These are phyloP conservation scores for Pissodes strobi DNA, from an alignment of 1,140 invertebrate genomes.

Conservation along the genomic window DNA sequence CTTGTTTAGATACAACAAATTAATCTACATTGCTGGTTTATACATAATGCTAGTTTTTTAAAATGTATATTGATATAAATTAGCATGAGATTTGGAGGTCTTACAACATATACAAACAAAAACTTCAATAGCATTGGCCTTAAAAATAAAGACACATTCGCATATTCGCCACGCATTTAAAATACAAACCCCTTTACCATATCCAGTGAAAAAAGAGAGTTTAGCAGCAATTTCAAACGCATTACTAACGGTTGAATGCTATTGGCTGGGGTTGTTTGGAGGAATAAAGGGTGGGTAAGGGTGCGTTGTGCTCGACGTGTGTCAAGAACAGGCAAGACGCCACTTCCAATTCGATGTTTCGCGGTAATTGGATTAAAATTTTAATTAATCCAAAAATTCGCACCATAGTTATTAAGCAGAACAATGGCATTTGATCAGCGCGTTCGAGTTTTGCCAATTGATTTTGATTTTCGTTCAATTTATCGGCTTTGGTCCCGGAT, in stretches of 20 bases:
- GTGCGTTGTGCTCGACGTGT: constrained; percentile 51
- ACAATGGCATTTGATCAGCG: constrained; percentile 29
- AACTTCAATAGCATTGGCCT: too few relatives aligned
- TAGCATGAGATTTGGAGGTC: too few relatives aligned
- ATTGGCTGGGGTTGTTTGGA: constrained; percentile 31
- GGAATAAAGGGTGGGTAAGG: constrained; percentile 36
- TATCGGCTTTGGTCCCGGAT: too few relatives aligned
- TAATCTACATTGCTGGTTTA: too few relatives aligned
- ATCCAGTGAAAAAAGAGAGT: constrained; percentile 26
- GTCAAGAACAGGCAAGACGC: constrained; percentile 53
- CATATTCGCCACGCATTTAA: not conserved
- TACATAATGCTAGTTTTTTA: too few relatives aligned
- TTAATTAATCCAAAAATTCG: constrained; percentile 56
- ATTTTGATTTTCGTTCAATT: not conserved
- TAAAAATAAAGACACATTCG: too few relatives aligned
- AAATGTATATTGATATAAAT: too few relatives aligned
- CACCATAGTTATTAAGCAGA: constrained; percentile 29
- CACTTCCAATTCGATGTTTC: constrained; percentile 50
- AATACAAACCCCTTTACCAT: not conserved
- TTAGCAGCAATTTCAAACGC: constrained; percentile 38
- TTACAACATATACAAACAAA: too few relatives aligned
- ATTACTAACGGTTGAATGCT: constrained; percentile 39
- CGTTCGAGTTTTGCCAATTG: constrained; percentile 16
- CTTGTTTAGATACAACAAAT: too few relatives aligned
- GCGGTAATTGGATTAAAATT: constrained; percentile 56